Percentiles rank a stretch among this genome's conserved stretches.
phyloP scores from a whole-genome alignment of 2,797 vertebrate genomes.

The Neopelma chrysocephalum region DNA sequence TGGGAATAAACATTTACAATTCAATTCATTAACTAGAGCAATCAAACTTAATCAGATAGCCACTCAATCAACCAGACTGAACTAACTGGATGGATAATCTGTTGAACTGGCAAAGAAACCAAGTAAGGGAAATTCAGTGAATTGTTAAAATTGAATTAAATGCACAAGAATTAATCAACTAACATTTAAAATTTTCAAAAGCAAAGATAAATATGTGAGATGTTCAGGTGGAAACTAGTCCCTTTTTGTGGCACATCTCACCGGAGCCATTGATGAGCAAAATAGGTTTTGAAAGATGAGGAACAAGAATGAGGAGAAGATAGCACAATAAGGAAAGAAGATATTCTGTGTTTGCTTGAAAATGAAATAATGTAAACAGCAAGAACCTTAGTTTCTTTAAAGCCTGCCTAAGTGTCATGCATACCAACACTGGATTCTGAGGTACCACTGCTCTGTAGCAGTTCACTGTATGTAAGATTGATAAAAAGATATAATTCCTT shows the following conservation, averaged over 20 bases:
- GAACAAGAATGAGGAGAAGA: neutral
- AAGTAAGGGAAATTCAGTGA: neutral
- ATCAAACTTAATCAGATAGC: constrained; percentile 35
- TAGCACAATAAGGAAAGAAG: neutral
- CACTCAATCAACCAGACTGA: neutral
- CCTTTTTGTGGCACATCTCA: neutral
- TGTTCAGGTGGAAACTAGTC: neutral
- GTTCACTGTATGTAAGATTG: neutral
- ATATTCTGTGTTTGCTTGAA: neutral
- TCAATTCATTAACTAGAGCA: constrained; percentile 28
- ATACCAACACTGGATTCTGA: neutral
- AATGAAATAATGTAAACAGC: neutral
- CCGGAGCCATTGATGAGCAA: neutral
- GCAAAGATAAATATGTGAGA: neutral
- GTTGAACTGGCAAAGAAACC: neutral
- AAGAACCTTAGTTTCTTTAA: neutral
- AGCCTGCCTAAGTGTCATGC: neutral
- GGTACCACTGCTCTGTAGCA: neutral
- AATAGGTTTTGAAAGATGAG: neutral
- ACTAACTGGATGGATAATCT: neutral
- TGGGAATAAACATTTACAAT: constrained; percentile 45
- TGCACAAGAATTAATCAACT: neutral
- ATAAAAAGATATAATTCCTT: neutral
- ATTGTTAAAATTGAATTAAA: constrained; percentile 26
- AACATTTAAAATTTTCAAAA: neutral